Evolutionary conservation across 2,888 invertebrate species (phyloP), one percentile per base, ranked within the genome.

Genomic region (Cosmopolites sordidus): DNA sequence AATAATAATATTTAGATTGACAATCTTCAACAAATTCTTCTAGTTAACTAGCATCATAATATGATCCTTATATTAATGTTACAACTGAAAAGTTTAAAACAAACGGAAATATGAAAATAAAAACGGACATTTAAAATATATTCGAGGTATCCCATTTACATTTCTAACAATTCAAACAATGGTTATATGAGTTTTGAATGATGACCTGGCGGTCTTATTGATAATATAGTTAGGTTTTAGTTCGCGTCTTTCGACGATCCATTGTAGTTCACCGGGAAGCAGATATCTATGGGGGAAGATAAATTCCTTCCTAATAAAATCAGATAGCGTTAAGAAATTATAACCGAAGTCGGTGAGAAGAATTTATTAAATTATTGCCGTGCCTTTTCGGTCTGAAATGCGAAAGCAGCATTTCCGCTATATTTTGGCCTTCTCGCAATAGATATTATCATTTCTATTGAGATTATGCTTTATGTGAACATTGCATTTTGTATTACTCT

Each of bases 311-410:
- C 48, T 44, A 51, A 55, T 55, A 55, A 55, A 55, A 51, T 40
- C 55, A 51, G 51, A 47, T 43, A 55, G 46, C 55, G 51, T 55
- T 47, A 51, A 55, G 47, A 55, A 51, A 41, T 55, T 49, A 55
- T 44, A 51, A 51, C 51, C 51, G 14, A 40, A 51, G 33, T 4
- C 33, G n/a, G 33, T 12, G 33, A 33, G 27, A 44, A 47, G 30
- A 51, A 51, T 55, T 55, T 50, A 55, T 47, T 37, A 51, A 51
- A 43, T 51, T 51, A 51, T 51, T 50, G 42, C 54, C 14, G 38
- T 22, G 22, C 46, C 44, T 46, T 38, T 43, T 37, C 17, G 48
- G 48, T 33, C 33, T 12, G 33, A 6, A 33, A 33, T 33, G 33
- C n/a, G 43, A 48, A 33, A 38, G 22, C 40, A n/a, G 37, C 22